These are phyloP conservation scores for Poeciliopsis paucimaculata DNA, from an alignment of 2,797 vertebrate species.

Conservation along the genomic window DNA sequence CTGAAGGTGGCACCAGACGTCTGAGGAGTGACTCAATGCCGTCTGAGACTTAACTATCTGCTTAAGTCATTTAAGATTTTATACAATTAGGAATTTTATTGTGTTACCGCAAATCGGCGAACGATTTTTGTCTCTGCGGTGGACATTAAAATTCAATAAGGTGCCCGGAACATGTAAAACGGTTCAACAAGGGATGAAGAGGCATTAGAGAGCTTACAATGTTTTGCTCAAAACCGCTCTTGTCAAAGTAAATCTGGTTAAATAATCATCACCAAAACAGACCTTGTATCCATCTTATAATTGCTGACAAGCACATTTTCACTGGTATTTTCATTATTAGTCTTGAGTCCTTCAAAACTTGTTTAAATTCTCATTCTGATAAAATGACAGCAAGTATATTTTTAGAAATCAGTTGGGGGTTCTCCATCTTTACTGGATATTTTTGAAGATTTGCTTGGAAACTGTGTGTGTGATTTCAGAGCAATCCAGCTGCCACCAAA, in stretches of 20 bases:
- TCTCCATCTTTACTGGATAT: constrained; percentile 13
- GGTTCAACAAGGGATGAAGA: not conserved
- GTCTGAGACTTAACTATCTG: constrained; percentile 33
- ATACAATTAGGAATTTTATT: not conserved
- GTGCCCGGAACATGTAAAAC: not conserved
- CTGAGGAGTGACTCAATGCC: constrained; percentile 27
- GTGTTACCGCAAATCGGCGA: not conserved
- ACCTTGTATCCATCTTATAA: not conserved
- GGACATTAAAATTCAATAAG: not conserved
- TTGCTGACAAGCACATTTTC: not conserved
- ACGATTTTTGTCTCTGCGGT: constrained; percentile 5
- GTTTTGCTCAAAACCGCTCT: not conserved
- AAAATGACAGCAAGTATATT: constrained; percentile 16
- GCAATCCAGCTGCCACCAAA: constrained; percentile 38
- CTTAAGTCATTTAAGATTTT: constrained; percentile 17
- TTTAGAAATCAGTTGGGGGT: not conserved
- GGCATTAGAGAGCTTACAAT: not conserved
- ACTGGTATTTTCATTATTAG: not conserved
- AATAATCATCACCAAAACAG: not conserved
- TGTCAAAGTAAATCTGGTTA: not conserved
- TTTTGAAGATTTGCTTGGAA: constrained; percentile 16
- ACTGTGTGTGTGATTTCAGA: constrained; percentile 19
- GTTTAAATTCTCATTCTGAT: constrained; percentile 14
- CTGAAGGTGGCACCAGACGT: constrained; percentile 30
- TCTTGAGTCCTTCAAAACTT: not conserved